Percentiles rank a stretch among this genome's conserved stretches.
phyloP scores from a whole-genome alignment of 2,888 invertebrate species.

The Philonicus albiceps region DNA sequence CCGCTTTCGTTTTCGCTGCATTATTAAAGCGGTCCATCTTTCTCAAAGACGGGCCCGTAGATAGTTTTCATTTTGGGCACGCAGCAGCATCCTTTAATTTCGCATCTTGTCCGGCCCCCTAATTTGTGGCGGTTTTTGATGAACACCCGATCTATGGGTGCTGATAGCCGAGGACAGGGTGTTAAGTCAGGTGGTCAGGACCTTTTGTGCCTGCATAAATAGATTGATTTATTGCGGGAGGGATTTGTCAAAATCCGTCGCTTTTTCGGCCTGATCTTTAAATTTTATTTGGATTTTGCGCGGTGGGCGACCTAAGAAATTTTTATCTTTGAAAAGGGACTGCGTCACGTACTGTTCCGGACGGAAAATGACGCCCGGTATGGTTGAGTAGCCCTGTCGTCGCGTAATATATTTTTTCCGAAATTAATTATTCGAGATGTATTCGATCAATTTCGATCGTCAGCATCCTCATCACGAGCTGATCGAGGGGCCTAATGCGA shows the following conservation, averaged over 20 bases:
- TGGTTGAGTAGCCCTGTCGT: constrained; percentile 37
- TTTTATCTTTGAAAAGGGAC: background rate
- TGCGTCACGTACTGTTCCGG: constrained; percentile 11
- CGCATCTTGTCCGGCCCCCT: background rate
- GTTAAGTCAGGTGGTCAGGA: constrained; percentile 18
- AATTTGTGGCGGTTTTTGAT: constrained; percentile 23
- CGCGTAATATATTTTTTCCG: constrained; percentile 20
- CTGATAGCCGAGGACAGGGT: background rate
- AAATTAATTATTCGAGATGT: constrained; percentile 22
- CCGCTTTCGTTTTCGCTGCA: background rate
- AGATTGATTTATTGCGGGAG: constrained; percentile 4
- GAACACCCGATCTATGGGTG: constrained; percentile 11
- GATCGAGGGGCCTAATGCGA: background rate
- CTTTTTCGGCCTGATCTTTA: background rate
- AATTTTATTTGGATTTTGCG: background rate
- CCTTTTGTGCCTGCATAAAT: background rate
- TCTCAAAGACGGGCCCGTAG: background rate
- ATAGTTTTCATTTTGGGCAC: constrained; percentile 6
- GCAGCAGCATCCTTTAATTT: background rate
- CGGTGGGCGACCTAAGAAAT: background rate
- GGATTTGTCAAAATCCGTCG: constrained; percentile 11
- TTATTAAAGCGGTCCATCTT: background rate
- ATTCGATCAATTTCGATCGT: constrained; percentile 31
- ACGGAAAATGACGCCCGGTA: background rate
- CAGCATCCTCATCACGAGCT: constrained; percentile 5